phyloP scores from a whole-genome alignment of 2,113 vertebrate genomes.

The Corythaixoides concolor region DNA sequence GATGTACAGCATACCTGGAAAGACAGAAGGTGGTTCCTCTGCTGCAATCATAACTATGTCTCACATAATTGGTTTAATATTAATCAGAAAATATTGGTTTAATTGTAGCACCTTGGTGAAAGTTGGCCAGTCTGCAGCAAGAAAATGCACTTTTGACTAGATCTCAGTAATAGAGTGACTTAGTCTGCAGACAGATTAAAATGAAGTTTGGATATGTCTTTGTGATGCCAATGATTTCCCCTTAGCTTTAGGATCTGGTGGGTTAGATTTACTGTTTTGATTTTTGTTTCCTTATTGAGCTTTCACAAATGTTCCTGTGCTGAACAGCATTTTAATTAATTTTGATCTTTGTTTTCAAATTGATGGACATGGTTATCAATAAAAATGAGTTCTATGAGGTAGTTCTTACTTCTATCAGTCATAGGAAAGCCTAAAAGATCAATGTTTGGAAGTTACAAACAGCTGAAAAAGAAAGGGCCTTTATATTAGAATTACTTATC shows the following conservation, averaged over 20 bases:
- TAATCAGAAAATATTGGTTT: not conserved
- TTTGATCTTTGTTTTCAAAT: not conserved
- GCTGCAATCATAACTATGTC: not conserved
- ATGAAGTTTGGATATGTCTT: not conserved
- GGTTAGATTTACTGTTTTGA: not conserved
- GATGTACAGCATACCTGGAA: not conserved
- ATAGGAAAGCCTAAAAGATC: not conserved
- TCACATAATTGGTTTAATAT: not conserved
- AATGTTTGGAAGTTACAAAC: not conserved
- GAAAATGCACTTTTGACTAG: not conserved
- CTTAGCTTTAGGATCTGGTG: not conserved
- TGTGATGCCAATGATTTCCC: not conserved
- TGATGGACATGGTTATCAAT: not conserved
- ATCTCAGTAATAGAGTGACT: not conserved
- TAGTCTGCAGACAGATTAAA: not conserved
- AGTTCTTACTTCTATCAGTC: not conserved
- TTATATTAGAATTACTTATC: not conserved
- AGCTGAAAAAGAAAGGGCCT: not conserved
- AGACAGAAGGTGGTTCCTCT: not conserved
- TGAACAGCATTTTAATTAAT: not conserved
- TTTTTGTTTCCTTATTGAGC: not conserved
- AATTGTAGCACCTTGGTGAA: not conserved
- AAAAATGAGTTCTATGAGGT: not conserved
- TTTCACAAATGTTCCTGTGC: not conserved
- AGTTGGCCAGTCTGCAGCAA: not conserved